These are phyloP conservation scores for Damaliscus lunatus DNA, from an alignment of 2,113 vertebrate species.

Conservation along the genomic window DNA sequence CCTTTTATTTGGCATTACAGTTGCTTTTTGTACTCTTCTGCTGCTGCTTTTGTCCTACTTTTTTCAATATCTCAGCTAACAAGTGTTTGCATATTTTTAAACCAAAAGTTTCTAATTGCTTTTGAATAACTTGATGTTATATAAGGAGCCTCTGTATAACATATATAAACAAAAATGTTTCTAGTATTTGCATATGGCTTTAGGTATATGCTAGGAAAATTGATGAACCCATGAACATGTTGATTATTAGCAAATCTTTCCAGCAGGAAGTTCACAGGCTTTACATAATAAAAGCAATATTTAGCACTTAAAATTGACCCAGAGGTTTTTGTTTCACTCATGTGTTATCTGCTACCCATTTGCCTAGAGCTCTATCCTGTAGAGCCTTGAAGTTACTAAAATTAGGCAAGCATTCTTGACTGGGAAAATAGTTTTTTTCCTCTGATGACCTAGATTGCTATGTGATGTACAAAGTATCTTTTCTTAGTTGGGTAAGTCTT, in stretches of 20 bases:
- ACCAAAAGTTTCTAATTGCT: neutral
- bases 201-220: neutral
- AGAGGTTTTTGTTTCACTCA: neutral
- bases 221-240: neutral
- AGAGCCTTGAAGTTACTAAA: neutral
- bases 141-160: neutral
- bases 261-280: neutral
- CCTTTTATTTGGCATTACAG: neutral
- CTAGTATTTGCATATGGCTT: neutral
- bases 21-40: neutral
- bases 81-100: conserved; percentile 9
- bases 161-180: neutral
- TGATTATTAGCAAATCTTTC: neutral
- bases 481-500: neutral
- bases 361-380: neutral
- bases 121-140: neutral
- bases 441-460: neutral
- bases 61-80: neutral
- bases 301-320: neutral
- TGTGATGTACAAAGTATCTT: neutral
- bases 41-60: neutral
- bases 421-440: neutral
- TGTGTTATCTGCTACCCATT: neutral
- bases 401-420: neutral
- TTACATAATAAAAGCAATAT: conserved; percentile 13